A percentile compares a stretch with the other conserved stretches of the same genome.
Conservation (phyloP, 2,113 vertebrate genomes). For the Corythaeola cristata region DNA sequence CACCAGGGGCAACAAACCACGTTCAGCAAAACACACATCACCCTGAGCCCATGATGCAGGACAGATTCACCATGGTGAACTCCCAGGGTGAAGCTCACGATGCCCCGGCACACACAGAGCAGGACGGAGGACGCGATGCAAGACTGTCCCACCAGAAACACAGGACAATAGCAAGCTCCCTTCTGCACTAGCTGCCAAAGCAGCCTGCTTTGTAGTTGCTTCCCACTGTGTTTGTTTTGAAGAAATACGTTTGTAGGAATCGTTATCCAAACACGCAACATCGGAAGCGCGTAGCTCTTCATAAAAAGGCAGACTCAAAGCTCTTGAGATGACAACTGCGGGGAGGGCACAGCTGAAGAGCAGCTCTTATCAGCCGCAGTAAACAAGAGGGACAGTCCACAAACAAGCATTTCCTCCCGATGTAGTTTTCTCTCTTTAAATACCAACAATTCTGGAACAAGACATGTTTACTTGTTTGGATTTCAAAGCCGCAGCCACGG, state of each 20-base stretch:
- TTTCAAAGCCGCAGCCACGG: accelerated
- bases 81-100: background rate
- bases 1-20: background rate
- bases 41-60: accelerated
- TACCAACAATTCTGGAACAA: background rate
- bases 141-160: background rate
- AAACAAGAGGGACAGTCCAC: background rate
- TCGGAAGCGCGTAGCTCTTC: background rate
- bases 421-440: background rate
- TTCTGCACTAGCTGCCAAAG: background rate
- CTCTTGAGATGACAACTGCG: background rate
- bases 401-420: background rate
- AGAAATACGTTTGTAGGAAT: background rate
- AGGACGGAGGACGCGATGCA: background rate
- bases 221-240: slow-evolving; percentile 16
- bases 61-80: accelerated
- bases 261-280: background rate
- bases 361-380: background rate
- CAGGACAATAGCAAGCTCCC: background rate
- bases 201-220: background rate
- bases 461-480: background rate
- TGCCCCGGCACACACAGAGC: accelerated
- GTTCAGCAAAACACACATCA: background rate
- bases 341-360: background rate
- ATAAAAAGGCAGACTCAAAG: background rate